Evolutionary conservation across 2,797 vertebrate species (phyloP).

Genomic region (Philypnodon macrostomus): DNA sequence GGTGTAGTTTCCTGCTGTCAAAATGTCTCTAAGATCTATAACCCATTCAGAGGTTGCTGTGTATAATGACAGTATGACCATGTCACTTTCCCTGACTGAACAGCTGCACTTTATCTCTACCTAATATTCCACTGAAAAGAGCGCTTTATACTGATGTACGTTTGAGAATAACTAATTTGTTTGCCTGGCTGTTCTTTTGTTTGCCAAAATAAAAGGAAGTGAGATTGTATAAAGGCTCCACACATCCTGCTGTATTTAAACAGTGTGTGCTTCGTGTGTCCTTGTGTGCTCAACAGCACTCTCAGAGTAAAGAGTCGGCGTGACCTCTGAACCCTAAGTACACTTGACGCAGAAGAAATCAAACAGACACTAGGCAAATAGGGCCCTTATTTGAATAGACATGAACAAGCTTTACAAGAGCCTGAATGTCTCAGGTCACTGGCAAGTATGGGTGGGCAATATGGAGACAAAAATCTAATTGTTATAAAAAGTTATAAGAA

Average conservation of each 20-base stretch:
- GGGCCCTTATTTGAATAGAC: constrained; percentile 71
- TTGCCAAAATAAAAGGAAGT: constrained; percentile 70
- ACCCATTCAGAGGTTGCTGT: constrained; percentile 51
- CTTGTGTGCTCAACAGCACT: constrained; percentile 67
- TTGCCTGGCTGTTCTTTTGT: constrained; percentile 55
- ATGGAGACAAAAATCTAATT: no score
- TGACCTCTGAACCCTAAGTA: constrained; percentile 74
- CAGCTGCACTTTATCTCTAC: constrained; percentile 1
- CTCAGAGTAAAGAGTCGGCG: constrained; percentile 73
- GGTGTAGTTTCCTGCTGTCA: constrained; percentile 81
- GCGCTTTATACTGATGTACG: background rate
- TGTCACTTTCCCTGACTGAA: constrained; percentile 28
- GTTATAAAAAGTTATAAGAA: no score
- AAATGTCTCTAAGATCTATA: constrained; percentile 65
- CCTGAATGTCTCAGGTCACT: constrained; percentile 44
- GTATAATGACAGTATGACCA: constrained; percentile 34
- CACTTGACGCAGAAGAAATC: constrained; percentile 74
- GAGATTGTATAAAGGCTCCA: constrained; percentile 66
- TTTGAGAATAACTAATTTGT: constrained; percentile 44
- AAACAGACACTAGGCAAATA: constrained; percentile 75
- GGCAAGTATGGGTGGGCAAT: no score
- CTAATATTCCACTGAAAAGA: background rate
- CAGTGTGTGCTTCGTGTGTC: constrained; percentile 65
- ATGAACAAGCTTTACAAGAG: constrained; percentile 62
- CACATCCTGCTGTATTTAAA: constrained; percentile 75